Conservation (phyloP, 2,888 invertebrate genomes). For the Idaea biselata region DNA sequence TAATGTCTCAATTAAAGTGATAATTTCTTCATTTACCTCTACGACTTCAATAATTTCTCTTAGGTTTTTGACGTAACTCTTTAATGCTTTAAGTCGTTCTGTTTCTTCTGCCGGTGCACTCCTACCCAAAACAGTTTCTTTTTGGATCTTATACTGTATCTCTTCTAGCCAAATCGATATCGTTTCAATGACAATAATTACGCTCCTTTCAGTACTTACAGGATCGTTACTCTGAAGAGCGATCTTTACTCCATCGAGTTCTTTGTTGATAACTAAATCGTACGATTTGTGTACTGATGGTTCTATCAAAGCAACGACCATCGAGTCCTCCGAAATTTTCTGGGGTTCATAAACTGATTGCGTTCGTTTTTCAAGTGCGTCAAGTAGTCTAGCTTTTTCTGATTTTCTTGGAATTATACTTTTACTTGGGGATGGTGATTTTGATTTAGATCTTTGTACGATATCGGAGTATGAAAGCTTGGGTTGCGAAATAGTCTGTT, state of each 20-base stretch:
- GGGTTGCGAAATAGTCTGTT: conserved; percentile 40
- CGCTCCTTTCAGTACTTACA: conserved; percentile 83
- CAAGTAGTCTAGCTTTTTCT: conserved; percentile 59
- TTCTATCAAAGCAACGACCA: conserved; percentile 61
- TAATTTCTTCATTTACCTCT: conserved; percentile 84
- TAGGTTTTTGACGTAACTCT: conserved; percentile 81
- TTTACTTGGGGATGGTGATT: conserved; percentile 73
- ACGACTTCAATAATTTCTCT: conserved; percentile 84
- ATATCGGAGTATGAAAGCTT: conserved; percentile 73
- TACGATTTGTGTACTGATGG: conserved; percentile 70
- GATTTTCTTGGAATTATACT: conserved; percentile 49
- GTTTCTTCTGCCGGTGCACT: conserved; percentile 46
- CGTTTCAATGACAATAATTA: conserved; percentile 88
- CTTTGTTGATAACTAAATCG: conserved; percentile 79
- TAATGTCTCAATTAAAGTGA: conserved; percentile 82
- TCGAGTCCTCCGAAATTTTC: conserved; percentile 48
- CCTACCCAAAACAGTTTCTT: conserved; percentile 48
- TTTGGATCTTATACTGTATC: conserved; percentile 88
- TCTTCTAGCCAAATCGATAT: conserved; percentile 92
- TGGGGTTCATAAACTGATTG: conserved; percentile 51
- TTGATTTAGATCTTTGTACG: conserved; percentile 73
- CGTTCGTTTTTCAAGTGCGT: conserved; percentile 66
- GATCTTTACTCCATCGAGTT: conserved; percentile 78
- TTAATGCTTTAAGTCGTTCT: conserved; percentile 60
- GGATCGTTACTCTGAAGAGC: conserved; percentile 82